phyloP scores from a whole-genome alignment of 2,888 invertebrate genomes.

The Eupithecia exiguata region DNA sequence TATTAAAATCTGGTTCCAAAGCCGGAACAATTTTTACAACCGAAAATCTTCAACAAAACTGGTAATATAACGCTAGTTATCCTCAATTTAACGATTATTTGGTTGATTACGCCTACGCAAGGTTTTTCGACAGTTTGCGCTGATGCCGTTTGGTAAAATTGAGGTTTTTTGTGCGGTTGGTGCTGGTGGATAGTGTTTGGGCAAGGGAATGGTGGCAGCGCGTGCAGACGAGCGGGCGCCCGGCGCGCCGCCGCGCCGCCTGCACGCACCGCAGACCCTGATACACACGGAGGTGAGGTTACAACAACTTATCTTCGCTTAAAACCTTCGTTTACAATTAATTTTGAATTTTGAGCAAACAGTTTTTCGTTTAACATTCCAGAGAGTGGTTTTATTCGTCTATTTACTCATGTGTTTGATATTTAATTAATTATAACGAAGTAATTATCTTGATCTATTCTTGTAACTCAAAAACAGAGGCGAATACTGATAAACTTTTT shows the following conservation, averaged over 20 bases:
- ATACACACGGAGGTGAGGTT: conserved; percentile 52
- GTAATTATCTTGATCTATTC: not conserved
- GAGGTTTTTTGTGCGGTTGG: not conserved
- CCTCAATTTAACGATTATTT: conserved; percentile 33
- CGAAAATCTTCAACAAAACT: conserved; percentile 27
- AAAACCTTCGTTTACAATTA: not conserved
- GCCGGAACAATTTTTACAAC: conserved; percentile 27
- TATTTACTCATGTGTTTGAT: not conserved
- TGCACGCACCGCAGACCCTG: conserved; percentile 58
- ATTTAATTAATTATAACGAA: not conserved
- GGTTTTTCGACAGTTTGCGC: not conserved
- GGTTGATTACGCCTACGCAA: conserved; percentile 24
- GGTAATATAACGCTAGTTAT: conserved; percentile 32
- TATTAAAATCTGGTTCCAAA: conserved; percentile 29
- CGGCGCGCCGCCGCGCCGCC: conserved; percentile 71
- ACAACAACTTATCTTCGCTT: not conserved
- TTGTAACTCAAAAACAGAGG: not conserved
- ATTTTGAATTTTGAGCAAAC: not conserved
- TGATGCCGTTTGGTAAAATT: not conserved
- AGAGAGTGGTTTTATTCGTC: not conserved
- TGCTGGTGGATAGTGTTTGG: conserved; percentile 28
- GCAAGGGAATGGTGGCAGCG: conserved; percentile 62
- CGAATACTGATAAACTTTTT: not conserved
- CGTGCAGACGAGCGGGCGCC: conserved; percentile 82
- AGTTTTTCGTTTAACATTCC: not conserved